Evolutionary conservation across 2,797 vertebrate species (phyloP).

Genomic region (Pseudomugil tenellus): DNA sequence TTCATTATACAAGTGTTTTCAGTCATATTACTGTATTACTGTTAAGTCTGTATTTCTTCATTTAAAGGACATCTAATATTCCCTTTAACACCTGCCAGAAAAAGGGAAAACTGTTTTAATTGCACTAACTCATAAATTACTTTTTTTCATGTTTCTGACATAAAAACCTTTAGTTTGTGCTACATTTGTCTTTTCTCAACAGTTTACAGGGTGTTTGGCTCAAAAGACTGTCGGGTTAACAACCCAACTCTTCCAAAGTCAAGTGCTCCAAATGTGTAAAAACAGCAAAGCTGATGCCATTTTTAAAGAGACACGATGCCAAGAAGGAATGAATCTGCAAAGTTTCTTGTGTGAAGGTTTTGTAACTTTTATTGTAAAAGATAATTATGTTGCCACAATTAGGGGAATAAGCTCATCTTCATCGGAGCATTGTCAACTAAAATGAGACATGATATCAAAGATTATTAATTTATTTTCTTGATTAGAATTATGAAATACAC

Average conservation of each 20-base stretch:
- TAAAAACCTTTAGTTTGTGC: neutral
- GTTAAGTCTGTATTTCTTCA: neutral
- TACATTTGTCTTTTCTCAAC: neutral
- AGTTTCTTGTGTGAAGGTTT: neutral
- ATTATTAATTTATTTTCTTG: neutral
- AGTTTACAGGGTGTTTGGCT: neutral
- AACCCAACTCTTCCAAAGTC: neutral
- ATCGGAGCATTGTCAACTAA: neutral
- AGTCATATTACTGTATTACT: no score
- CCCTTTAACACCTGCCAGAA: neutral
- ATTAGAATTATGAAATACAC: neutral
- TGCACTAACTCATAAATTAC: neutral
- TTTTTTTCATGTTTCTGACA: neutral
- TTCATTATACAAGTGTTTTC: no score
- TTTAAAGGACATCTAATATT: neutral
- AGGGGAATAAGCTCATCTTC: neutral
- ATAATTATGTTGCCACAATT: neutral
- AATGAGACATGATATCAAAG: neutral
- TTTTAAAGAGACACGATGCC: neutral
- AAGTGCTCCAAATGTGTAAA: neutral
- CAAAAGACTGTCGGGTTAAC: neutral
- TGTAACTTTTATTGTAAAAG: neutral
- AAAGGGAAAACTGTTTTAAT: neutral
- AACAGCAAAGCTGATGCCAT: neutral
- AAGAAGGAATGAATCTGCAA: neutral